Evolutionary conservation across 1,140 invertebrate species (phyloP), one percentile per base, ranked within the genome.

Genomic region (Laupala kohalensis): DNA sequence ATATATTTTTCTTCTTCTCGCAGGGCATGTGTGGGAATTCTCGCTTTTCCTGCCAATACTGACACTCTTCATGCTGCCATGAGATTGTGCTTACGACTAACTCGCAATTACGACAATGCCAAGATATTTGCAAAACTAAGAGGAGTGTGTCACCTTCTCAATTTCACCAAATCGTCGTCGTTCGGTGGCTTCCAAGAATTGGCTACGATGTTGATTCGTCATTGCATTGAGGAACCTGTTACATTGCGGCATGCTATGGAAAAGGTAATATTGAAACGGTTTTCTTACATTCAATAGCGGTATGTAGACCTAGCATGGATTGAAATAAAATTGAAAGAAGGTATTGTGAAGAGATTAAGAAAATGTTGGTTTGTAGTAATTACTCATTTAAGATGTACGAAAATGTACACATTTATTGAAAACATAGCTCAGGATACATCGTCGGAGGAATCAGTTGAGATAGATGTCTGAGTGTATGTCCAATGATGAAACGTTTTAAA

Each of bases 231-330:
- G 80, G 92, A 94, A 62, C 88, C 89, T 0, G 79, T 82, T 0
- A 89, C 90, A 24, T 82, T 96, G 25, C 83, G 86, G 73, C 85
- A 91, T 73, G 89, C 92, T 4, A 94, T 95, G 87, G 92, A 95
- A 79, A 93, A 93, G 79, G 87, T 87, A 67, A 77, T 15, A 19
- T 53, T 1, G 4, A 53, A 53, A 53, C 19, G 15, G 6, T 37
- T 37, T 15, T 15, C 30, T 37, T 37, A 37, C 30, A 6, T 15
- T 53, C n/a, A n/a, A n/a, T n/a, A n/a, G n/a, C n/a, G n/a, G n/a
- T n/a, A n/a, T n/a, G n/a, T n/a, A n/a, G n/a, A n/a, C n/a, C n/a
- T n/a, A n/a, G n/a, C n/a, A 4, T 2, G 4, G 37, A 53, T 13
- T 13, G 37, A 9, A 53, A 53, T 53, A 13, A 53, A 53, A 53